Percentiles rank a stretch among this genome's conserved stretches.
These are phyloP conservation scores for Nycticebus coucang DNA, from an alignment of 2,113 vertebrate species.

Conservation along the genomic window DNA sequence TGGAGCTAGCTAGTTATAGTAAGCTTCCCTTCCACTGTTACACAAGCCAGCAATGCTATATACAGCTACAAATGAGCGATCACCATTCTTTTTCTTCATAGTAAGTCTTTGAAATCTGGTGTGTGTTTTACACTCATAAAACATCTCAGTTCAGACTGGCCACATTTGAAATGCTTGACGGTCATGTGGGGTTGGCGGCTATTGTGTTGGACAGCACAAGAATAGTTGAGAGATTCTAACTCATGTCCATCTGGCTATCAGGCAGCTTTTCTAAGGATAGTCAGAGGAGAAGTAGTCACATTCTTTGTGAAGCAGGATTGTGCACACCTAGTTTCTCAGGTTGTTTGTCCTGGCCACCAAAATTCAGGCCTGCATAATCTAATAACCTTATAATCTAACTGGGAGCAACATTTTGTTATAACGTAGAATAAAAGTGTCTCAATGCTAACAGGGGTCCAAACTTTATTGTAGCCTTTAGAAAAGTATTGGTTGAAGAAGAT, in stretches of 20 bases:
- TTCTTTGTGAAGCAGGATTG: not conserved
- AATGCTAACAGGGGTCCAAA: not conserved
- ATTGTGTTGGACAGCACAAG: not conserved
- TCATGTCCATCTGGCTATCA: not conserved
- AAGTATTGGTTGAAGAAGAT: constrained; percentile 26
- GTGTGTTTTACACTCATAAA: not conserved
- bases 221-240: not conserved
- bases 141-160: not conserved
- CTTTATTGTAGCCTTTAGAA: not conserved
- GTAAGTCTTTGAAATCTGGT: not conserved
- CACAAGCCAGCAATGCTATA: not conserved
- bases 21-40: too few relatives aligned
- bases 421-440: not conserved
- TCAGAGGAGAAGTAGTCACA: not conserved
- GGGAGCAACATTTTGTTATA: not conserved
- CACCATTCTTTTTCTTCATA: not conserved
- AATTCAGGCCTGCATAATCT: not conserved
- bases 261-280: not conserved
- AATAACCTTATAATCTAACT: not conserved
- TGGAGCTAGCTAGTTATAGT: too few relatives aligned
- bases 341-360: not conserved
- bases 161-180: not conserved
- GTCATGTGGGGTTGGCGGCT: not conserved
- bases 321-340: not conserved
- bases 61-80: not conserved